A percentile compares a stretch with the other conserved stretches of the same genome.
Evolutionary conservation across 92 coral and sea anemone genomes (phyloP).

Genomic region (Desmophyllum pertusum): DNA sequence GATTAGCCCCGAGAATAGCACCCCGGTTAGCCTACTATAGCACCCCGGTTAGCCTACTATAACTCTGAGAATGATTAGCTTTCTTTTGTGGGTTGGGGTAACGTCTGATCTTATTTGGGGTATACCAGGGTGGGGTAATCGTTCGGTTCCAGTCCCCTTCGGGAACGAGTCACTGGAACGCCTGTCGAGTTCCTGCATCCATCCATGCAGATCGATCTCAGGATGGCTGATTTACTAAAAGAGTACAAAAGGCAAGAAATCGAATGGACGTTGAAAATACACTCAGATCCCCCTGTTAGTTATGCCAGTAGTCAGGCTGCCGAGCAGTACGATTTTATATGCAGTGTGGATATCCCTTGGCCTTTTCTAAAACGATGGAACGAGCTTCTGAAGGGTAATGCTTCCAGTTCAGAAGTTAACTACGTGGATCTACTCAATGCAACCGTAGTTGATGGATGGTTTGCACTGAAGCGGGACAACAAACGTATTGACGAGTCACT

Average conservation of each 20-base stretch:
- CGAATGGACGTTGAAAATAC: slow-evolving; percentile 42
- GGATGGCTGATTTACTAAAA: slow-evolving; percentile 56
- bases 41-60: no score
- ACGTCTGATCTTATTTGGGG: no score
- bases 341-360: slow-evolving; percentile 48
- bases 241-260: slow-evolving; percentile 39
- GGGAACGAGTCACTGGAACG: no score
- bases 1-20: no score
- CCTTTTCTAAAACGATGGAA: slow-evolving; percentile 10
- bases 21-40: no score
- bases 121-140: no score
- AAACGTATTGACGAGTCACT: slow-evolving; percentile 21
- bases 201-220: no score
- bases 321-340: slow-evolving; percentile 39
- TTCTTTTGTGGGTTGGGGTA: no score
- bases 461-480: slow-evolving; percentile 26
- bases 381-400: not conserved
- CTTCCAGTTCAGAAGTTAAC: slow-evolving; percentile 4
- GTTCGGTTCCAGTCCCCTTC: no score
- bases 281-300: slow-evolving; percentile 48
- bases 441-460: slow-evolving; percentile 44
- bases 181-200: no score
- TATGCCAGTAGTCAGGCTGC: slow-evolving; percentile 52
- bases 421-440: slow-evolving; percentile 51
- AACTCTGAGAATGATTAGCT: no score